phyloP scores from a whole-genome alignment of 2,113 vertebrate species.

The Ivindomyrus marchei region DNA sequence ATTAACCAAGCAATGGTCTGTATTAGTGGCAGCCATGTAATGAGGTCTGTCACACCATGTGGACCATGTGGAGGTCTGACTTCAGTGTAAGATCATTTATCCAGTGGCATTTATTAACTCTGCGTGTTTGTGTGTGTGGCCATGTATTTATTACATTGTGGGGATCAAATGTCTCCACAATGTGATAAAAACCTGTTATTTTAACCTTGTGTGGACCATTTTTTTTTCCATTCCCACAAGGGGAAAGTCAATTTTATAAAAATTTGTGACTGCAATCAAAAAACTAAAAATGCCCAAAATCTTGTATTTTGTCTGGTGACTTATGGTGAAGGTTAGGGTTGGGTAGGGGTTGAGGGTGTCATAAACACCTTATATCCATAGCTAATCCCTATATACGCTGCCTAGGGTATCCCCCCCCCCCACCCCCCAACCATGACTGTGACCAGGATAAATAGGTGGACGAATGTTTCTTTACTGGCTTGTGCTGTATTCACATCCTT shows the following conservation, averaged over 20 bases:
- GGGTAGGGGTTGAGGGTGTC: not conserved
- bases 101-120: not conserved
- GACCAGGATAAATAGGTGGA: not conserved
- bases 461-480: not conserved
- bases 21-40: constrained; percentile 6
- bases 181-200: not conserved
- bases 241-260: not conserved
- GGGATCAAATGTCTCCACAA: not conserved
- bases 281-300: not conserved
- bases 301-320: not conserved
- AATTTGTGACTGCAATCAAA: not conserved
- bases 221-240: not conserved
- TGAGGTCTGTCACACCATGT: constrained; percentile 27
- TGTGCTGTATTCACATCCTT: not conserved
- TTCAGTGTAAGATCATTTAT: not conserved
- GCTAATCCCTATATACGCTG: not conserved
- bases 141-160: not conserved
- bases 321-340: not conserved
- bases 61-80: constrained; percentile 7
- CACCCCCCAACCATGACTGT: not conserved
- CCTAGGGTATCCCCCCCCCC: not conserved
- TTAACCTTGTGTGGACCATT: not conserved
- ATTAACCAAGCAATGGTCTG: not conserved
- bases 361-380: not conserved
- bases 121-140: not conserved